phyloP scores from a whole-genome alignment of 2,113 vertebrate species.

The Dicrurus megarhynchus region DNA sequence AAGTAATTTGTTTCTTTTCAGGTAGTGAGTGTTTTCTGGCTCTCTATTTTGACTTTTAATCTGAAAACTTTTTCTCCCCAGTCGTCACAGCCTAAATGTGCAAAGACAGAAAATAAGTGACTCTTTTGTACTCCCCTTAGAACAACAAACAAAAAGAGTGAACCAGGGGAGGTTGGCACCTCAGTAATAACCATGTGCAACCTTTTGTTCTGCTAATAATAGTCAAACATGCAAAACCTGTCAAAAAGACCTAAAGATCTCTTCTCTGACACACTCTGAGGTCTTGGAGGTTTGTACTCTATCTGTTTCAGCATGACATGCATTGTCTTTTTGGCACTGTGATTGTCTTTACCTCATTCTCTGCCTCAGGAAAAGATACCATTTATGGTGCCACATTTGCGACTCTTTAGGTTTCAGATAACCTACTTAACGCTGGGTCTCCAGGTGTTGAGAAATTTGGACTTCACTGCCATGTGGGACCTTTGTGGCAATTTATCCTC shows the following conservation, averaged over 20 bases:
- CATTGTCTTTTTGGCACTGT: constrained; percentile 50
- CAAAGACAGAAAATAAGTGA: neutral
- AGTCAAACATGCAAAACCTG: constrained; percentile 57
- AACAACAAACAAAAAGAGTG: constrained; percentile 6
- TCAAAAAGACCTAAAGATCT: constrained; percentile 48
- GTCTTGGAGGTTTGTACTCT: constrained; percentile 38
- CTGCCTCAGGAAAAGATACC: constrained; percentile 46
- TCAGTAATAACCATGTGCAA: constrained; percentile 15
- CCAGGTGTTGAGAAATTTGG: constrained; percentile 32
- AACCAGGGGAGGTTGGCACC: neutral
- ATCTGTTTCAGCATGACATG: constrained; percentile 57
- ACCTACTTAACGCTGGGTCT: constrained; percentile 29
- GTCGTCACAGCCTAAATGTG: neutral
- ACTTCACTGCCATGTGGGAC: neutral
- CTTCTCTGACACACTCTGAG: constrained; percentile 35
- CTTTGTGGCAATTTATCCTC: neutral
- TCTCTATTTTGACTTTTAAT: constrained; percentile 4
- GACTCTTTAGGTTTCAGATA: constrained; percentile 53
- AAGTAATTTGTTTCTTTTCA: neutral
- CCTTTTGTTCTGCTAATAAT: constrained; percentile 45
- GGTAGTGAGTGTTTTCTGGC: neutral
- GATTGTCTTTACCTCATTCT: constrained; percentile 53
- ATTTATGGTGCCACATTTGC: constrained; percentile 50
- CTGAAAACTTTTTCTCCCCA: neutral
- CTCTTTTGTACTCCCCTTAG: neutral